Evolutionary conservation across 2,113 vertebrate genomes (phyloP).

Genomic region (Guaruba guarouba): DNA sequence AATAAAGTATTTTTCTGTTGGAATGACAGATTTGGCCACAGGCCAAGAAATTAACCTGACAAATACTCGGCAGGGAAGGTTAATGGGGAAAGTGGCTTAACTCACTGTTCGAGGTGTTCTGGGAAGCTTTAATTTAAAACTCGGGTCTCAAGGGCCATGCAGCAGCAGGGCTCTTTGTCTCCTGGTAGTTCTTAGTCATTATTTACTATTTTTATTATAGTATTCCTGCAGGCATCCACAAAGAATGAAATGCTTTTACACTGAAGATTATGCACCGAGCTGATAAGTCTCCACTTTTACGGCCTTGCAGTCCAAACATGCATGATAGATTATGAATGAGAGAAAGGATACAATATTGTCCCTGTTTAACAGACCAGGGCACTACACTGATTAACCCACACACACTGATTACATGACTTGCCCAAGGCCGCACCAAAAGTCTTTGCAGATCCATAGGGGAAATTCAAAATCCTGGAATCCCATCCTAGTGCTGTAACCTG

Average conservation of each 20-base stretch:
- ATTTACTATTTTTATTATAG: background rate
- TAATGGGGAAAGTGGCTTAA: background rate
- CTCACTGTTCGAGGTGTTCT: background rate
- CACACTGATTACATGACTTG: rapidly evolving
- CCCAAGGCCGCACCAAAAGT: background rate
- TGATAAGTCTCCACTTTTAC: background rate
- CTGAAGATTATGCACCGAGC: background rate
- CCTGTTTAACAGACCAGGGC: background rate
- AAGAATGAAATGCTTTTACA: background rate
- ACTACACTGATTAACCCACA: background rate
- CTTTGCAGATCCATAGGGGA: background rate
- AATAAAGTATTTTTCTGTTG: background rate
- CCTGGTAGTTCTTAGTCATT: background rate
- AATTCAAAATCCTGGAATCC: background rate
- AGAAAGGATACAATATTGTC: background rate
- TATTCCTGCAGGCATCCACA: background rate
- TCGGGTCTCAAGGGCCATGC: background rate
- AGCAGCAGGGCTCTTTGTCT: background rate
- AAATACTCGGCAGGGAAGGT: background rate
- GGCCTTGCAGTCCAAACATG: background rate
- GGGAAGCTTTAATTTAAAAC: background rate
- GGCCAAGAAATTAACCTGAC: background rate
- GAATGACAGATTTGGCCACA: background rate
- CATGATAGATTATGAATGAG: background rate
- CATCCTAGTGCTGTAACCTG: background rate